phyloP scores from a whole-genome alignment of 1,140 invertebrate genomes.

The Diprion similis region DNA sequence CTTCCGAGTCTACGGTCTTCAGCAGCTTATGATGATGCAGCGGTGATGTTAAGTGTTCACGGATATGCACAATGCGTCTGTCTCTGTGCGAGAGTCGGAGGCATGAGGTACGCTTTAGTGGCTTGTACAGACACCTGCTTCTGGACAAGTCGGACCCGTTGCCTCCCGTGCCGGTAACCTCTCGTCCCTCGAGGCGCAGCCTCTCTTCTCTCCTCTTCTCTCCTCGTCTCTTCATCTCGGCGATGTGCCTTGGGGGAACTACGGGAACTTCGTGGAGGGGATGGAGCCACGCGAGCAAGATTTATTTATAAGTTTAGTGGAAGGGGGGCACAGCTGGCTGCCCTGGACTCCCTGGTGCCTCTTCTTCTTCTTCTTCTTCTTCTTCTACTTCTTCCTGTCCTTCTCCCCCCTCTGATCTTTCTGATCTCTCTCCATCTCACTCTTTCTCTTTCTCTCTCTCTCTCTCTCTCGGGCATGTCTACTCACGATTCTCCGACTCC shows the following conservation, averaged over 20 bases:
- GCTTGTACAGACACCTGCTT: neutral
- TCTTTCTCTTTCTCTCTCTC: constrained; percentile 29
- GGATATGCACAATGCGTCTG: too few relatives aligned
- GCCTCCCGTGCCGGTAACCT: neutral
- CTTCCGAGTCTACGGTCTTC: too few relatives aligned
- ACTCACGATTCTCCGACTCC: too few relatives aligned
- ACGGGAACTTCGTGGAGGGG: constrained; percentile 42
- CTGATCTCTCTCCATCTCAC: constrained; percentile 20
- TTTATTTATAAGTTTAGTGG: constrained; percentile 57
- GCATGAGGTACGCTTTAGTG: neutral
- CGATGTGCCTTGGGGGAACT: constrained; percentile 2
- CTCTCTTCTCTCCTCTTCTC: neutral
- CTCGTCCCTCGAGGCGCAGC: neutral
- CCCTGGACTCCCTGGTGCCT: constrained; percentile 22
- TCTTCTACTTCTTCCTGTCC: neutral
- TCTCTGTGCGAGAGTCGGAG: too few relatives aligned
- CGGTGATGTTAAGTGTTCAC: too few relatives aligned
- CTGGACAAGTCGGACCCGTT: neutral
- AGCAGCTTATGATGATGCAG: too few relatives aligned
- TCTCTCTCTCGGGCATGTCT: neutral
- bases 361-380: neutral
- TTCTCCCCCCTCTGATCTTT: neutral
- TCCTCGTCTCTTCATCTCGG: neutral
- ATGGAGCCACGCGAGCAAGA: constrained; percentile 62
- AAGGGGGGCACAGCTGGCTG: neutral